A percentile compares a stretch with the other conserved stretches of the same genome.
Evolutionary conservation across 2,888 invertebrate genomes (phyloP).

Genomic region (Odontomyia ornata): DNA sequence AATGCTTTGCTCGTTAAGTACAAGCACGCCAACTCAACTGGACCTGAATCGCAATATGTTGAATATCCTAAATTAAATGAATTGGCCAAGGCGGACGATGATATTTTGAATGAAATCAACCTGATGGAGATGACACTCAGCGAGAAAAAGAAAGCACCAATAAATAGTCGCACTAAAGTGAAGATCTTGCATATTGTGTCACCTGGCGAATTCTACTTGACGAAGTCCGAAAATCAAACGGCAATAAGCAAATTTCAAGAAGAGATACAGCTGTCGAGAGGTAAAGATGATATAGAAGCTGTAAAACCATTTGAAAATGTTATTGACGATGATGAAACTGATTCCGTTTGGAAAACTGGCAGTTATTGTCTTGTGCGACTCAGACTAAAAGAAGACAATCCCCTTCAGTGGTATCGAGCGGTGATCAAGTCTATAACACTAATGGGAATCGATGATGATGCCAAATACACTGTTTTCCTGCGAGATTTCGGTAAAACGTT

Average conservation of each 20-base stretch:
- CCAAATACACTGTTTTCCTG: conserved; percentile 67
- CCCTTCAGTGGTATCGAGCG: conserved; percentile 73
- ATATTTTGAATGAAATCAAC: conserved; percentile 15
- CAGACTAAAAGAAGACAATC: conserved; percentile 61
- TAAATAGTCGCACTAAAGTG: conserved; percentile 58
- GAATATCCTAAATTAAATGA: conserved; percentile 37
- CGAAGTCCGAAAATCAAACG: conserved; percentile 65
- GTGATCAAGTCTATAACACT: conserved; percentile 60
- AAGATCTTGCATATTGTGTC: conserved; percentile 66
- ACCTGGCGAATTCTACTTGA: conserved; percentile 71
- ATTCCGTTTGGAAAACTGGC: conserved; percentile 65
- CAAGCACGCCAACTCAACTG: conserved; percentile 66
- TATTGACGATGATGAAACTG: conserved; percentile 21
- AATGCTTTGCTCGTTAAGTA: conserved; percentile 67
- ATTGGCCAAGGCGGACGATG: conserved; percentile 4
- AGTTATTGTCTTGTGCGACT: conserved; percentile 66
- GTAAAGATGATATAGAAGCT: neutral
- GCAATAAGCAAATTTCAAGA: conserved; percentile 65
- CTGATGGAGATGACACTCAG: conserved; percentile 18
- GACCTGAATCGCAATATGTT: conserved; percentile 54
- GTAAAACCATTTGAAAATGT: conserved; percentile 45
- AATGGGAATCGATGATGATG: conserved; percentile 42
- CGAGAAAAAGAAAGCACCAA: neutral
- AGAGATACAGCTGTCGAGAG: conserved; percentile 65
- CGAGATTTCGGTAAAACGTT: conserved; percentile 71